Evolutionary conservation across 2,113 vertebrate species (phyloP), one percentile per base, ranked within the genome.

Genomic region (Saimiri boliviensis): DNA sequence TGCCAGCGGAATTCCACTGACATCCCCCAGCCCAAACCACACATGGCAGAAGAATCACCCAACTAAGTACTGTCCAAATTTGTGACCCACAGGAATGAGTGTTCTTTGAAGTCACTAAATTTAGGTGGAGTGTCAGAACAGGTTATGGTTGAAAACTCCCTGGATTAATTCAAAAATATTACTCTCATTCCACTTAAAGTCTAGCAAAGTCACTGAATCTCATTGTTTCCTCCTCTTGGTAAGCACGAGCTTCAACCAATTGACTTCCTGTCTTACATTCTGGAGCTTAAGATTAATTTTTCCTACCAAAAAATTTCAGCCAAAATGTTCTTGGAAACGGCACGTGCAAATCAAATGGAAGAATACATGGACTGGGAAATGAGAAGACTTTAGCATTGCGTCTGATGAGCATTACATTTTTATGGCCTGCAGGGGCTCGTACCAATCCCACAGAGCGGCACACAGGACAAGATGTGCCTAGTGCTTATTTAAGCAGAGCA

Each of bases 281-380:
- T 21, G 68, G 9, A 93, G 32, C 49, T 32, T 20, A 54, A 90
- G 37, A 58, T 66, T 40, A 63, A 20, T 16, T 81, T 92, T 90
- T 91, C 91, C 42, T 9, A 77, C 25, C 68, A 68, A 37, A 91
- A 85, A 88, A 71, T 71, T 90, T 76, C 58, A 54, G 71, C 14
- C 19, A 40, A 56, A 66, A 96, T 21, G 40, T 89, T 89, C 66
- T 95, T 45, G 35, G 85, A 77, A 77, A 81, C 79, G 83, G 70
- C 20, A 80, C 0, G 1, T 84, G 87, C 37, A 76, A 68, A 92
- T 93, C 88, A 58, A 52, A 91, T 60, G 73, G 94, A 97, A 76
- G 37, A 66, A 47, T 58, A 49, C 47, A 21, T 76, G 52, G 30
- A 27, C 37, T 85, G 89, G 83, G 42, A 88, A 88, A 47, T 32